Evolutionary conservation across 2,113 vertebrate genomes (phyloP).

Genomic region (Isichthys henryi): DNA sequence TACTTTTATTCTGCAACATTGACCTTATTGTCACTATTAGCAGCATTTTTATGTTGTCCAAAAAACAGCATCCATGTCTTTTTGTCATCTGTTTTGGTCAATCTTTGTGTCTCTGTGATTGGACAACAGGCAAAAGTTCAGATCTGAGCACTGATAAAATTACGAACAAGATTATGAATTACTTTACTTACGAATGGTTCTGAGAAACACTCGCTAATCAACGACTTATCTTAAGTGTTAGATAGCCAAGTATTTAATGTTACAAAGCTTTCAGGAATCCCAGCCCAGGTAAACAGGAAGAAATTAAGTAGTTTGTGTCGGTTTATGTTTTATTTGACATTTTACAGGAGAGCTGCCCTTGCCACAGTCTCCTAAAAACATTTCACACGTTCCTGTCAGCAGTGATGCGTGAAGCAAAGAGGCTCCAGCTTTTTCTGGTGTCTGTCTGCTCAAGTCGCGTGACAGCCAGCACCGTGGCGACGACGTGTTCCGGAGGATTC

Average conservation of each 20-base stretch:
- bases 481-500: not conserved
- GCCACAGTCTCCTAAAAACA: not conserved
- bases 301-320: not conserved
- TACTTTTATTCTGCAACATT: not conserved
- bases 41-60: not conserved
- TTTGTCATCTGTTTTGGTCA: not conserved
- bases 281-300: not conserved
- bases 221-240: not conserved
- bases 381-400: not conserved
- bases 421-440: not conserved
- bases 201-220: not conserved
- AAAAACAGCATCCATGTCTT: not conserved
- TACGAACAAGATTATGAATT: too few relatives aligned
- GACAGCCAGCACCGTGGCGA: not conserved
- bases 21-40: not conserved
- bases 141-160: too few relatives aligned
- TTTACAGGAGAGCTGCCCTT: not conserved
- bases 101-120: not conserved
- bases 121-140: not conserved
- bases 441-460: not conserved
- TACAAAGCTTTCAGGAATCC: too few relatives aligned
- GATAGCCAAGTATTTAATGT: not conserved
- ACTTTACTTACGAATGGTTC: not conserved
- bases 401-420: not conserved
- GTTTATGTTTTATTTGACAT: not conserved